Evolutionary conservation across 2,888 invertebrate genomes (phyloP), one percentile per base, ranked within the genome.

Genomic region (Teleiodes luculella): DNA sequence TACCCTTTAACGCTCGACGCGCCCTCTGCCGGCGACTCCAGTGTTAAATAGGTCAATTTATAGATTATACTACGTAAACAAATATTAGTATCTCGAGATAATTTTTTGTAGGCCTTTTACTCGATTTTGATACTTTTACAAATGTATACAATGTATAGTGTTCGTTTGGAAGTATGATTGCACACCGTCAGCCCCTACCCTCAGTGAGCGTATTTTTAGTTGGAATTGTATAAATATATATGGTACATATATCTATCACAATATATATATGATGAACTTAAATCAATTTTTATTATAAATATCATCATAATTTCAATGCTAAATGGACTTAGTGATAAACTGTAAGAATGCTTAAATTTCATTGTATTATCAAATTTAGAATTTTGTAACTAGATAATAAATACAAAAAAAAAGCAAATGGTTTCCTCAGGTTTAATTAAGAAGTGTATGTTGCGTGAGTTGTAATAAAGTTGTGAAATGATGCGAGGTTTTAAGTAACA

Each of bases 91-190:
- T 87, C 86, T 87, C 87, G 87, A 88, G 86, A 87, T 87, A 85
- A 84, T 88, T 86, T 87, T 88, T 87, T 88, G 86, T 89, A 89
- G 87, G 85, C 86, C 86, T 86, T 90, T 86, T 89, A 89, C 87
- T 89, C 86, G 82, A 88, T 90, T 89, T 90, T 90, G 90, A 90
- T 90, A 90, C 89, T 89, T 89, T 90, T 90, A 88, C 88, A 87
- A 87, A 83, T 88, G 86, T 89, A 88, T 89, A 89, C 88, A 89
- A 86, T 86, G 87, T 88, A 86, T 86, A 87, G 86, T 86, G 86
- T 86, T 85, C 81, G 86, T 83, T 83, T 80, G 88, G 82, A 84
- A 76, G 87, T 80, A 81, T 84, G 87, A 67, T 73, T 85, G 86
- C 85, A 81, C 82, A 77, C 74, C 73, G 72, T 64, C 80, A 69